Evolutionary conservation across 2,797 vertebrate genomes (phyloP).

Genomic region (Dryobates pubescens): DNA sequence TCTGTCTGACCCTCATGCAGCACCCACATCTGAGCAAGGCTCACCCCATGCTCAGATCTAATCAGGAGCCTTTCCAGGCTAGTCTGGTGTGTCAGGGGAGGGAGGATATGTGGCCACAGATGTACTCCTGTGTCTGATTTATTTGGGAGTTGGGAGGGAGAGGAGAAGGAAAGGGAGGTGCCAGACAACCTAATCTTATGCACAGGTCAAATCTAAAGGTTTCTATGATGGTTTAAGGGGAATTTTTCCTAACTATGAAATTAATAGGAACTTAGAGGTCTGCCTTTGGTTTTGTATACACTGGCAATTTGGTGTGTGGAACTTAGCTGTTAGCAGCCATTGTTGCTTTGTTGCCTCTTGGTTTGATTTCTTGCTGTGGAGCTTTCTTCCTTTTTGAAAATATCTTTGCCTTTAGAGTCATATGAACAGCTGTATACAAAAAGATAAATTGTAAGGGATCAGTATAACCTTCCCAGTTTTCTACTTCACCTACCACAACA

Average conservation of each 20-base stretch:
- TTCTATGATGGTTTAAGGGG: background rate
- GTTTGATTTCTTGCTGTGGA: background rate
- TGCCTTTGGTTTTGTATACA: constrained; percentile 8
- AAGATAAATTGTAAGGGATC: background rate
- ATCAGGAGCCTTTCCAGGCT: background rate
- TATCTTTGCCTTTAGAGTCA: background rate
- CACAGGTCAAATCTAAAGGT: background rate
- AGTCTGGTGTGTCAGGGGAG: background rate
- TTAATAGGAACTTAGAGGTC: background rate
- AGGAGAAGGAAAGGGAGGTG: background rate
- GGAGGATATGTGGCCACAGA: background rate
- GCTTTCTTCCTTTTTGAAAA: background rate
- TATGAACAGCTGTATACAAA: background rate
- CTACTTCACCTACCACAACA: background rate
- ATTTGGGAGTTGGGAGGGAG: background rate
- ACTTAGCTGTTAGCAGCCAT: background rate
- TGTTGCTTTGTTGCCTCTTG: background rate
- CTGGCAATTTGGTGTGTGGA: background rate
- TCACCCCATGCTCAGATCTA: fast-evolving
- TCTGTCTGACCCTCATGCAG: background rate
- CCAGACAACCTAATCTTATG: background rate
- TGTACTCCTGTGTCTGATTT: background rate
- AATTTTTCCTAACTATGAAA: background rate
- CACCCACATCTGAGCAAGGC: background rate
- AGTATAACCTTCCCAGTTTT: background rate